Percentiles rank a stretch among this genome's conserved stretches.
Conservation (phyloP, 2,888 invertebrate species). For the Agrochola lota region DNA sequence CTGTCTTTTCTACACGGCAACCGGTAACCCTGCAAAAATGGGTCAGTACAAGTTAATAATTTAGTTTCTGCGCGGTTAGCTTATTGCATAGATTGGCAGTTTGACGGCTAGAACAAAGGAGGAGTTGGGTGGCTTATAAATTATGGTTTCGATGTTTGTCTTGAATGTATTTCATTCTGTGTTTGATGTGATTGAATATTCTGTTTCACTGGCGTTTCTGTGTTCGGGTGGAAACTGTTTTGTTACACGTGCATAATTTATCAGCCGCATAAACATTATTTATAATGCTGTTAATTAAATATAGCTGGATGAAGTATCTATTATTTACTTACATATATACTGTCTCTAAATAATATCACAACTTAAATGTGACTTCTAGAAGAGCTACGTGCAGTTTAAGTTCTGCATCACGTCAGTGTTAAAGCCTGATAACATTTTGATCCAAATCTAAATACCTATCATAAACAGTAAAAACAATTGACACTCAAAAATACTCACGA, state of each 20-base stretch:
- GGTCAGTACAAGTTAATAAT: slow-evolving; percentile 85
- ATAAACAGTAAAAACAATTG: neutral
- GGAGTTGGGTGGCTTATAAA: slow-evolving; percentile 63
- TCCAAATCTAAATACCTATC: neutral
- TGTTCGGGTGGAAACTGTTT: slow-evolving; percentile 4
- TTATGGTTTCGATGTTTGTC: slow-evolving; percentile 62
- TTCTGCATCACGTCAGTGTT: neutral
- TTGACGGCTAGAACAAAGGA: slow-evolving; percentile 80
- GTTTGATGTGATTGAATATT: slow-evolving; percentile 54
- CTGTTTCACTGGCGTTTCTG: slow-evolving; percentile 23
- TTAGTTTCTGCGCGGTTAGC: slow-evolving; percentile 77
- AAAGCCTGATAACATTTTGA: neutral
- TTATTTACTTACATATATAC: neutral
- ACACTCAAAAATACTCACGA: neutral
- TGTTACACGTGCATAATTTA: slow-evolving; percentile 13
- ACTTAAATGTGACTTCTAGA: neutral
- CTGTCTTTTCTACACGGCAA: slow-evolving; percentile 74
- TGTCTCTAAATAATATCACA: neutral
- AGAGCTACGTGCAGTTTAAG: accelerated
- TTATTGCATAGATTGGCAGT: slow-evolving; percentile 79
- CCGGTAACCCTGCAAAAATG: slow-evolving; percentile 87
- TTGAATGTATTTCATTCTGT: slow-evolving; percentile 58
- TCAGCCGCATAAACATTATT: neutral
- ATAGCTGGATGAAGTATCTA: neutral
- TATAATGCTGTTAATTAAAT: neutral